These are phyloP conservation scores for Aphelocoma californica DNA, from an alignment of 2,797 vertebrate species.

Conservation along the genomic window DNA sequence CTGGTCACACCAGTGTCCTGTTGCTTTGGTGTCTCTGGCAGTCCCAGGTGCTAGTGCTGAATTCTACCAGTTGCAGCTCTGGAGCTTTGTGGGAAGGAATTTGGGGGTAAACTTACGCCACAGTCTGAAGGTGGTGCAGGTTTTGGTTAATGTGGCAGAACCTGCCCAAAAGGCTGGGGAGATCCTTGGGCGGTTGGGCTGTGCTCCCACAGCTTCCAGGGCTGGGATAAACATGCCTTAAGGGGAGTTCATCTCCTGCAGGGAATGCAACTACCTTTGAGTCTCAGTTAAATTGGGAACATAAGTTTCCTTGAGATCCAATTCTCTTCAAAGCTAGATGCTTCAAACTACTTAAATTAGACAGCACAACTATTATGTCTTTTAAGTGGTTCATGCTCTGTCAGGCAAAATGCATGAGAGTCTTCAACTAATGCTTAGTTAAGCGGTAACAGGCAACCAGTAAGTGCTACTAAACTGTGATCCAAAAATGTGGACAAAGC, in stretches of 20 bases:
- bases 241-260: not conserved
- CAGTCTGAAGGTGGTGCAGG: not conserved
- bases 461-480: not conserved
- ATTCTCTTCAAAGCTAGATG: not conserved
- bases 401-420: not conserved
- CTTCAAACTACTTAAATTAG: not conserved
- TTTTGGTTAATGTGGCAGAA: not conserved
- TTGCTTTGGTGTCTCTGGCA: not conserved
- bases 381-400: not conserved
- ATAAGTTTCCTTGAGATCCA: not conserved
- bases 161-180: not conserved
- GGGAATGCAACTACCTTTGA: not conserved
- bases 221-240: not conserved
- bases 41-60: not conserved
- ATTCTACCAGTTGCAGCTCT: not conserved
- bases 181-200: not conserved
- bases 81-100: not conserved
- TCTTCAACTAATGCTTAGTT: not conserved
- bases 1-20: not conserved
- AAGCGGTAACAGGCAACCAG: not conserved
- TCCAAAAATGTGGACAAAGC: not conserved
- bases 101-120: not conserved
- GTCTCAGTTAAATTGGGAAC: not conserved
- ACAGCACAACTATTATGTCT: not conserved
- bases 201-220: not conserved